Conservation (phyloP, 2,888 invertebrate species). For the Drosophila monieri region DNA sequence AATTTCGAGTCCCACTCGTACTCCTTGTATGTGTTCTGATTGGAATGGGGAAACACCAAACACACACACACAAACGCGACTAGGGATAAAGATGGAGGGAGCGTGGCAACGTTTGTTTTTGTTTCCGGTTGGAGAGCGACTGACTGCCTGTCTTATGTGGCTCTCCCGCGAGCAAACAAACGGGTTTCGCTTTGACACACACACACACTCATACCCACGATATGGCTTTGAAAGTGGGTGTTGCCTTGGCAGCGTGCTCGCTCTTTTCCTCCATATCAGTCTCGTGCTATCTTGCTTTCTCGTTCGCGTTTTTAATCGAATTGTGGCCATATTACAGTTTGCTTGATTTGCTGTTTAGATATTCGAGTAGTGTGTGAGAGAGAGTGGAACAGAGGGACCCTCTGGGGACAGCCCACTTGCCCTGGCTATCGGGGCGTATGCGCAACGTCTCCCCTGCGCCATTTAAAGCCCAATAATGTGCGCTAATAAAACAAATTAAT, state of each 20-base stretch:
- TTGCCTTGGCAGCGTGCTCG: slow-evolving; percentile 55
- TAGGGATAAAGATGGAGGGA: slow-evolving; percentile 47
- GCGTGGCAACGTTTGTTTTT: slow-evolving; percentile 45
- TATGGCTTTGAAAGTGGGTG: slow-evolving; percentile 69
- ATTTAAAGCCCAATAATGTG: slow-evolving; percentile 27
- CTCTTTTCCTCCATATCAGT: slow-evolving; percentile 16
- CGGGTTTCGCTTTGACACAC: slow-evolving; percentile 50
- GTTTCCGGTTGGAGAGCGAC: slow-evolving; percentile 77
- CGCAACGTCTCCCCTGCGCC: slow-evolving; percentile 56
- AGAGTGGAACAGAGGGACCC: slow-evolving; percentile 32
- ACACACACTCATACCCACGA: slow-evolving; percentile 13
- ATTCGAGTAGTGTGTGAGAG: slow-evolving; percentile 38
- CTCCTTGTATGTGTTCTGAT: slow-evolving; percentile 57
- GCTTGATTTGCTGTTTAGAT: slow-evolving; percentile 79
- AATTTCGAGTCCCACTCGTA: slow-evolving; percentile 27
- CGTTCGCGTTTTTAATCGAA: slow-evolving; percentile 58
- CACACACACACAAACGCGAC: slow-evolving; percentile 20
- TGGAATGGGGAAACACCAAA: slow-evolving; percentile 61
- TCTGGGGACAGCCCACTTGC: slow-evolving; percentile 79
- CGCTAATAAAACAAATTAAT: slow-evolving; percentile 47
- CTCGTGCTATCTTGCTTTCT: slow-evolving; percentile 27
- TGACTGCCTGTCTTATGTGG: slow-evolving; percentile 47
- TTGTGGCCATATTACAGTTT: slow-evolving; percentile 76
- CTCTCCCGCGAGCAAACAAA: slow-evolving; percentile 69
- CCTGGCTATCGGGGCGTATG: slow-evolving; percentile 62